Base-by-base conservation (phyloP, 2,888 invertebrate species). In the Polylopha cassiicola region DNA sequence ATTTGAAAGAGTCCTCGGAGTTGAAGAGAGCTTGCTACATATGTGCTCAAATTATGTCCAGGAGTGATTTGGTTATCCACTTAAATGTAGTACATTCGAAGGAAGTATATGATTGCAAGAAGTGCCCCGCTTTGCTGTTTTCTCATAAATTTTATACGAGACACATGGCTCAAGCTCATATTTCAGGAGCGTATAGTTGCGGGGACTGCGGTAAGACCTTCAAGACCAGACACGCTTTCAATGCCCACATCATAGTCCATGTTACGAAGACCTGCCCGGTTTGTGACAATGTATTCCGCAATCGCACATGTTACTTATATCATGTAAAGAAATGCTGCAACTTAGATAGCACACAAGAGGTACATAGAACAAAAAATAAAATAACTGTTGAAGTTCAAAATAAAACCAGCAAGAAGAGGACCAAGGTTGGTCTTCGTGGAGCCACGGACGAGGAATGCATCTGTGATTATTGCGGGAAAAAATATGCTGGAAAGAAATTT, bases 401-500 rank as follows among this genome's bases (percentile, higher is more conserved):
- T 37, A 59, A 49, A 10, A 46, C 32, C 1, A 61, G 46, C 3
- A 61, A 73, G n/a, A 64, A 53, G 10, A 61, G 47, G 11, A 48
- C 74, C 0, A 69, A 62, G 52, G 76, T 76, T 1, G 79, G 81
- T 0, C 42, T 72, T 22, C 55, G 75, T 11, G 81, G 81, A 0
- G 73, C 78, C 4, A 54, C 65, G 0, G 50, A 66, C 3, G 64
- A 55, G 0, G 67, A 72, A 51, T 79, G 79, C 32, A 61, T 73
- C 4, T 84, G 84, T 10, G 77, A 82, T 41, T 73, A 80, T 32
- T 84, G 84, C 20, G 65, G 70, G 0, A 84, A 82, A 38, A 74
- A 53, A 5, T 81, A 77, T 38, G 64, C 73, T 0, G 73, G 69
- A 0, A 82, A 78, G 46, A 79, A 71, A 17, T 77, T 72, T 32